phyloP scores from a whole-genome alignment of 1,140 invertebrate species.

The Drosophila kurseongensis region DNA sequence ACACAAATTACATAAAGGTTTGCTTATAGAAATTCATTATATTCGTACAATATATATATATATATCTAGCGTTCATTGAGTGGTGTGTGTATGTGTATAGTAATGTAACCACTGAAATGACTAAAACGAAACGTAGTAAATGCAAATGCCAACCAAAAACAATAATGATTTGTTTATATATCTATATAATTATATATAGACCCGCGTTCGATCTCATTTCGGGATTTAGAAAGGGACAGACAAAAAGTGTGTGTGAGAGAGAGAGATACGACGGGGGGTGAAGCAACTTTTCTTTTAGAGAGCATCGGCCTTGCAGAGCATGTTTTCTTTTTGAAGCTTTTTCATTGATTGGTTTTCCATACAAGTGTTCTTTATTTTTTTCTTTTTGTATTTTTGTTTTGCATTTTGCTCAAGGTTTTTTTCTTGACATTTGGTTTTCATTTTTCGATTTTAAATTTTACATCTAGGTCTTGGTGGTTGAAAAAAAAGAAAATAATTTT shows the following conservation, averaged over 20 bases:
- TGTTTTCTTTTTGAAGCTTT: constrained; percentile 19
- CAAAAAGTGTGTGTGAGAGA: constrained; percentile 10
- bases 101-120: constrained; percentile 12
- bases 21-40: constrained; percentile 42
- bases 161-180: constrained; percentile 14
- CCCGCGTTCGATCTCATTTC: constrained; percentile 6
- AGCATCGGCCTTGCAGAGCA: constrained; percentile 43
- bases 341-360: constrained; percentile 31
- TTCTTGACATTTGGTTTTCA: constrained; percentile 6
- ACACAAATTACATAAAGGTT: constrained; percentile 30
- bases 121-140: constrained; percentile 35
- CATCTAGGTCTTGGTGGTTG: constrained; percentile 14
- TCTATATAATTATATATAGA: constrained; percentile 22
- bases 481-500: not conserved
- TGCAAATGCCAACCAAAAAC: constrained; percentile 42
- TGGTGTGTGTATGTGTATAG: not conserved
- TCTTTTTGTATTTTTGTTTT: not conserved
- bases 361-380: not conserved
- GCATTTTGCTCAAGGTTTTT: constrained; percentile 16
- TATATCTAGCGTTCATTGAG: not conserved
- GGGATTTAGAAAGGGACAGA: constrained; percentile 9
- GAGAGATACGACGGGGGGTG: constrained; percentile 13
- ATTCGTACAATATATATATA: constrained; percentile 44
- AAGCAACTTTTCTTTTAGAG: constrained; percentile 41
- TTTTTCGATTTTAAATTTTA: constrained; percentile 13